Percentiles rank a stretch among this genome's conserved stretches.
These are phyloP conservation scores for Augochlorella aurata DNA, from an alignment of 2,888 invertebrate species.

Conservation along the genomic window DNA sequence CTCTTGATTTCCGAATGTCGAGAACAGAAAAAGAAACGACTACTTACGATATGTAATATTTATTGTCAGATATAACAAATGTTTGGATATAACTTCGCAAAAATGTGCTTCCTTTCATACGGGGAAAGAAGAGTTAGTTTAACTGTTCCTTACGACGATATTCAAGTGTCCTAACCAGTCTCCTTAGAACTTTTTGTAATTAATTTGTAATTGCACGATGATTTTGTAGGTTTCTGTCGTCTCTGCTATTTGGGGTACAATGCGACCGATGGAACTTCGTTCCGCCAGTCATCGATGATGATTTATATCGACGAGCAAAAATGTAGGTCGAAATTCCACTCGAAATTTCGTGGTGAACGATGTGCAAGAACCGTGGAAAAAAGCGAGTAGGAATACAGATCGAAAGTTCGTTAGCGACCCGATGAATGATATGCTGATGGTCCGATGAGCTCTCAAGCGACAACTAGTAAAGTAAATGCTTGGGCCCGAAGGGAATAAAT, in stretches of 20 bases:
- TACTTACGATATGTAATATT: neutral
- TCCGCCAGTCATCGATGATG: slow-evolving; percentile 13
- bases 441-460: slow-evolving; percentile 22
- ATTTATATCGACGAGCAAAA: slow-evolving; percentile 33
- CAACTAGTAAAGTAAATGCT: slow-evolving; percentile 17
- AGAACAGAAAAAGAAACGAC: neutral
- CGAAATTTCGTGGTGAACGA: slow-evolving; percentile 33
- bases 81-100: neutral
- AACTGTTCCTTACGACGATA: too few species aligned
- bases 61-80: neutral
- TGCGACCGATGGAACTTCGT: slow-evolving; percentile 24
- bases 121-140: too few species aligned
- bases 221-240: neutral
- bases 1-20: neutral
- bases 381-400: slow-evolving; percentile 1
- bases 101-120: neutral
- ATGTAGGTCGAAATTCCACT: slow-evolving; percentile 34
- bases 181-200: neutral
- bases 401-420: slow-evolving; percentile 52
- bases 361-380: neutral
- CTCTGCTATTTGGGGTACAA: slow-evolving; percentile 2
- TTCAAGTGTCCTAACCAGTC: too few species aligned
- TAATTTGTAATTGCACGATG: neutral
- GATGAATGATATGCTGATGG: slow-evolving; percentile 54
- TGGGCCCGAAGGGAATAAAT: slow-evolving; percentile 7